Conservation (phyloP, 2,113 vertebrate species). For the Hippotragus niger region DNA sequence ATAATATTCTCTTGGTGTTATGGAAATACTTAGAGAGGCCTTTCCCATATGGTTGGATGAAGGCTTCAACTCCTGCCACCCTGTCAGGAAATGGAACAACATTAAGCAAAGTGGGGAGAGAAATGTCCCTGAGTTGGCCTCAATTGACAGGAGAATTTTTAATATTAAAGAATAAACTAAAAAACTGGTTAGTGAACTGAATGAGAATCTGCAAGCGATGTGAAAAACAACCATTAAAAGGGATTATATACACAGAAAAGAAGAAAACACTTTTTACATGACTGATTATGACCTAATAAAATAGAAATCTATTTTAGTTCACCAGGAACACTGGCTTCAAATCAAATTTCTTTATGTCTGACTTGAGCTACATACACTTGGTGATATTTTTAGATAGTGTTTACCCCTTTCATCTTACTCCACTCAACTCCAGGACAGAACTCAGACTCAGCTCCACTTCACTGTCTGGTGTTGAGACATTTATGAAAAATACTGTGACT, state of each 20-base stretch:
- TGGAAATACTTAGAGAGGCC: conserved; percentile 39
- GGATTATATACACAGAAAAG: background rate
- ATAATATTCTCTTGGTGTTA: conserved; percentile 53
- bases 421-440: conserved; percentile 42
- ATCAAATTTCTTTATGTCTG: conserved; percentile 43
- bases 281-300: conserved; percentile 38
- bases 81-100: conserved; percentile 8
- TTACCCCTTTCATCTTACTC: conserved; percentile 51
- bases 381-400: conserved; percentile 61
- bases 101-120: background rate
- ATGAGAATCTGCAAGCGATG: background rate
- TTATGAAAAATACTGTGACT: conserved; percentile 20
- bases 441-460: background rate
- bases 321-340: background rate
- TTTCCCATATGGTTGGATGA: conserved; percentile 44
- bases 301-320: conserved; percentile 50
- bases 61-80: conserved; percentile 3
- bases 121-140: background rate
- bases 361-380: conserved; percentile 44
- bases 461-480: background rate
- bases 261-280: conserved; percentile 23
- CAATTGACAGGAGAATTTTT: background rate
- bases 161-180: background rate
- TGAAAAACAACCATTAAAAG: conserved; percentile 4
- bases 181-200: conserved; percentile 16